These are phyloP conservation scores for Manacus vitellinus DNA, from an alignment of 2,113 vertebrate genomes.

Conservation along the genomic window DNA sequence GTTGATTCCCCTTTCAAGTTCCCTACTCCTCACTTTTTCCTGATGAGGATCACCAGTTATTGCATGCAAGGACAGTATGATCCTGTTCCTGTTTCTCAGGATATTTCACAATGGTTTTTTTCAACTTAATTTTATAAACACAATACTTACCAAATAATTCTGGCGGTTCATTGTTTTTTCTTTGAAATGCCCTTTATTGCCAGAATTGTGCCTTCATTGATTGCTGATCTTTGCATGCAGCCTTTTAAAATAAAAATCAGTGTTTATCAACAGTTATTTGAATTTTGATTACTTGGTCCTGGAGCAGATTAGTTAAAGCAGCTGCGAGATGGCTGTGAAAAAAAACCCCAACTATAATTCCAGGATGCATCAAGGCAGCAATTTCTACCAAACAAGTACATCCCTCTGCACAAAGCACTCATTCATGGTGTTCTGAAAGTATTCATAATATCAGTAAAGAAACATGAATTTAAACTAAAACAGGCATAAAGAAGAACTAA, in stretches of 20 bases:
- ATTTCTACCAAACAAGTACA: not conserved
- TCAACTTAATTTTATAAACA: not conserved
- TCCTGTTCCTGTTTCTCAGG: not conserved
- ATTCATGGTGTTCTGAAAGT: not conserved
- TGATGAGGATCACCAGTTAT: not conserved
- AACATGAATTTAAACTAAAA: constrained; percentile 30
- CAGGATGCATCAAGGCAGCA: not conserved
- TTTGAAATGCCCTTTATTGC: not conserved
- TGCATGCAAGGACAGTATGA: not conserved
- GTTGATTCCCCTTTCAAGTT: not conserved
- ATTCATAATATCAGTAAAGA: not conserved
- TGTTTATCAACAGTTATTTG: not conserved
- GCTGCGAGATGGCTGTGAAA: not conserved
- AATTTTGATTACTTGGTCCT: not conserved
- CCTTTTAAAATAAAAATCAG: not conserved
- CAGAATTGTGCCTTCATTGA: not conserved
- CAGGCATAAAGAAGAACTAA: not conserved
- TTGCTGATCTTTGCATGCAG: not conserved
- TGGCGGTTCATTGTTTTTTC: not conserved
- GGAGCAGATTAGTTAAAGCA: not conserved
- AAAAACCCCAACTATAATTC: not conserved
- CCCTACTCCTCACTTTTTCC: not conserved
- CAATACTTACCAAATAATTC: not conserved
- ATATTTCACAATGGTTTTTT: not conserved
- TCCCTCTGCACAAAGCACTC: not conserved